Percentiles rank a stretch among this genome's conserved stretches.
phyloP scores from a whole-genome alignment of 2,888 invertebrate species.

The Lithophane ornitopus region DNA sequence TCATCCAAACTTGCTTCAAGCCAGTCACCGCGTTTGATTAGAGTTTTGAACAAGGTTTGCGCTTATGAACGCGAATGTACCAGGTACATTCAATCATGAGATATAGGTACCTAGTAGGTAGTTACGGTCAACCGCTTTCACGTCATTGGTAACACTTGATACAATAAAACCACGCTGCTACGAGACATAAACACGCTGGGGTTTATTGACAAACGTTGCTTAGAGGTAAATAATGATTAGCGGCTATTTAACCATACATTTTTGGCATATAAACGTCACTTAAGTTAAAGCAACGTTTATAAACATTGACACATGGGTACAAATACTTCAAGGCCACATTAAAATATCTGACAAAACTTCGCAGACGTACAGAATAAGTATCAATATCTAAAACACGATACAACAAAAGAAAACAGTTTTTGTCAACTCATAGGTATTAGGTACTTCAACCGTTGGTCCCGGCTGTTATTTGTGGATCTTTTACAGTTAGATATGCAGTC shows the following conservation, averaged over 20 bases:
- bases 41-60: neutral
- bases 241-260: too few relatives aligned
- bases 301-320: neutral
- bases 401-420: neutral
- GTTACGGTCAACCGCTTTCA: conserved; percentile 2
- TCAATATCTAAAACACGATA: too few relatives aligned
- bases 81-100: neutral
- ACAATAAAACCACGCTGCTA: neutral
- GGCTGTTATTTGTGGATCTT: too few relatives aligned
- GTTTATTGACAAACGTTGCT: too few relatives aligned
- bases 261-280: too few relatives aligned
- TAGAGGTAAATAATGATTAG: too few relatives aligned
- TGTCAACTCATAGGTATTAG: neutral
- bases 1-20: neutral
- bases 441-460: too few relatives aligned
- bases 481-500: too few relatives aligned
- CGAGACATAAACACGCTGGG: neutral
- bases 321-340: neutral
- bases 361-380: neutral
- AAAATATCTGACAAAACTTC: neutral
- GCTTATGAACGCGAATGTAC: conserved; percentile 17
- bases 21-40: neutral
- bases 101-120: neutral
- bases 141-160: conserved; percentile 5
- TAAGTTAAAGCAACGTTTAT: too few relatives aligned